Evolutionary conservation across 2,797 vertebrate genomes (phyloP).

Genomic region (Sebastes itinus): DNA sequence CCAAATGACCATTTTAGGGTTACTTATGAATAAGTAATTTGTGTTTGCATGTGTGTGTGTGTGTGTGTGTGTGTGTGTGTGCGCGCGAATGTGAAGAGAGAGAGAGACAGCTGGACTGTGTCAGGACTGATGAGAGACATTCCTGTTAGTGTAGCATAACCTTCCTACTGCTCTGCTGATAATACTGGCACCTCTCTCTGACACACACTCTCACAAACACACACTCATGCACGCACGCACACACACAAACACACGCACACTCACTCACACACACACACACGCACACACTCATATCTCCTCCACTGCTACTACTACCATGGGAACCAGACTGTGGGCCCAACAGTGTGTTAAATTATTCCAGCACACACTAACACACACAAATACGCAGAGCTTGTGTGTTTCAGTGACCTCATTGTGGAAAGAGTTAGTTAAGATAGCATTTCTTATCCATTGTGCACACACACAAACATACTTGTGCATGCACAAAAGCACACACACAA

Average conservation of each 20-base stretch:
- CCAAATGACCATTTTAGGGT: not conserved
- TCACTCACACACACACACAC: constrained; percentile 36
- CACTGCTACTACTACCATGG: constrained; percentile 48
- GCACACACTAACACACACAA: constrained; percentile 32
- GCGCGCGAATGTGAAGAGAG: not conserved
- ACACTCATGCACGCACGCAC: constrained; percentile 30
- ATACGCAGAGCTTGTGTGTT: constrained; percentile 47
- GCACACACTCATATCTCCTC: constrained; percentile 35
- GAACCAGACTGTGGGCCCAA: constrained; percentile 63
- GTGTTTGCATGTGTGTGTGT: not conserved
- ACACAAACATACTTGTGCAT: constrained; percentile 16
- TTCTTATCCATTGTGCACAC: constrained; percentile 56
- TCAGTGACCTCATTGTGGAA: constrained; percentile 74
- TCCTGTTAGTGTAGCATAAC: constrained; percentile 95
- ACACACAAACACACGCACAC: constrained; percentile 28
- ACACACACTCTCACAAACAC: constrained; percentile 41
- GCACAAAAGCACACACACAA: not conserved
- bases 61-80: not conserved
- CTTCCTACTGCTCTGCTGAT: constrained; percentile 92
- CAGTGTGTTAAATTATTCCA: constrained; percentile 60
- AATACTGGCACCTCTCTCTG: constrained; percentile 91
- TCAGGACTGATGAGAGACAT: constrained; percentile 89
- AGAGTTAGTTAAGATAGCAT: constrained; percentile 62
- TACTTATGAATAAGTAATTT: not conserved
- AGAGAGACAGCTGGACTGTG: constrained; percentile 89